Evolutionary conservation across 2,113 vertebrate species (phyloP).

Genomic region (Sinocyclocheilus rhinocerous): DNA sequence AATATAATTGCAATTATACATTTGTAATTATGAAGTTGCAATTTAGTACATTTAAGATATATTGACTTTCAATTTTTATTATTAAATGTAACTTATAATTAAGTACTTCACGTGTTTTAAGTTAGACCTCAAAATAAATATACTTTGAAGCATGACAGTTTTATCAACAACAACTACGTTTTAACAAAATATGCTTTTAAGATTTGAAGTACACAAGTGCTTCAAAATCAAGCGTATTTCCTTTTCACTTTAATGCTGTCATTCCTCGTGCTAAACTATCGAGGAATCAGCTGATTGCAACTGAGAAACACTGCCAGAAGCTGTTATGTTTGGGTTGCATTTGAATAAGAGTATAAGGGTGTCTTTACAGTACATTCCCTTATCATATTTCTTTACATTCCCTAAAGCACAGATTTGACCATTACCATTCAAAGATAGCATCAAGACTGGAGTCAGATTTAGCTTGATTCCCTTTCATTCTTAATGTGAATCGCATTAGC

Average conservation of each 20-base stretch:
- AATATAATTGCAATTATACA: too few relatives aligned
- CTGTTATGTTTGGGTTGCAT: neutral
- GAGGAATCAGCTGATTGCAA: neutral
- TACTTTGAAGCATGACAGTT: neutral
- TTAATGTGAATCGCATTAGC: neutral
- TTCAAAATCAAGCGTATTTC: neutral
- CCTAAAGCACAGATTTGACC: neutral
- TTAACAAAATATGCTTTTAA: neutral
- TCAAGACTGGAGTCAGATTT: neutral
- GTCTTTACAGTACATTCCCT: slow-evolving; percentile 3
- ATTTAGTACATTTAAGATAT: too few relatives aligned
- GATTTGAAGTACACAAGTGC: neutral
- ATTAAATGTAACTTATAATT: too few relatives aligned
- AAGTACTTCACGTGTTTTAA: too few relatives aligned
- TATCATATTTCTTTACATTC: slow-evolving; percentile 5
- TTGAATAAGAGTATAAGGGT: neutral
- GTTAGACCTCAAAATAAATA: neutral
- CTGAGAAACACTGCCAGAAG: neutral
- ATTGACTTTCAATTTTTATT: too few relatives aligned
- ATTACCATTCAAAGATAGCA: slow-evolving; percentile 10
- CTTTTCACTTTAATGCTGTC: neutral
- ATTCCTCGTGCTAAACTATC: neutral
- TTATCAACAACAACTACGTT: neutral
- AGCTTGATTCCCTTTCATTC: neutral
- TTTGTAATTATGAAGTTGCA: too few relatives aligned